Evolutionary conservation across 2,888 invertebrate species (phyloP).

Genomic region (Hymenopus coronatus): DNA sequence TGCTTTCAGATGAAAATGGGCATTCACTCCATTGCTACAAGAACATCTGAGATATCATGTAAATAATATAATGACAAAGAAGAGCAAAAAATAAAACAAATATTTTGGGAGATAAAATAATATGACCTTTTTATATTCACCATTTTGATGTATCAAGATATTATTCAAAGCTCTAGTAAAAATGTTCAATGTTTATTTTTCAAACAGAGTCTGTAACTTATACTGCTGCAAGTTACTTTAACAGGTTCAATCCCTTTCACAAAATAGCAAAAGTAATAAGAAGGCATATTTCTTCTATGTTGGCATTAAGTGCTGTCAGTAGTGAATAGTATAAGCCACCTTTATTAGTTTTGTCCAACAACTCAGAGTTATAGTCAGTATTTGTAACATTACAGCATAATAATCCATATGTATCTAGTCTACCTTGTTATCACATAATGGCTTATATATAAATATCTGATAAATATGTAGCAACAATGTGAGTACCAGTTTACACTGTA

Average conservation of each 20-base stretch:
- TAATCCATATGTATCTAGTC: not conserved
- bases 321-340: not conserved
- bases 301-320: not conserved
- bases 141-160: not conserved
- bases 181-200: not conserved
- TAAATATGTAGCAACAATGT: not conserved
- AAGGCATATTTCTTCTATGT: not conserved
- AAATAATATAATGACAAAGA: not conserved
- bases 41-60: not conserved
- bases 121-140: not conserved
- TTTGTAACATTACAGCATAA: not conserved
- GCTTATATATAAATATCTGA: not conserved
- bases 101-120: not conserved
- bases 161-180: not conserved
- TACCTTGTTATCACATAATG: not conserved
- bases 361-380: not conserved
- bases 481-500: not conserved
- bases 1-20: too few species aligned
- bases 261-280: not conserved
- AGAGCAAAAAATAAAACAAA: not conserved
- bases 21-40: not conserved
- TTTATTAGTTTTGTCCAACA: not conserved
- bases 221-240: not conserved
- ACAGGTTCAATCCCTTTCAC: not conserved
- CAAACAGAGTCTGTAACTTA: not conserved